Evolutionary conservation across 2,888 invertebrate genomes (phyloP), one percentile per base, ranked within the genome.

Genomic region (Tipula confusa): DNA sequence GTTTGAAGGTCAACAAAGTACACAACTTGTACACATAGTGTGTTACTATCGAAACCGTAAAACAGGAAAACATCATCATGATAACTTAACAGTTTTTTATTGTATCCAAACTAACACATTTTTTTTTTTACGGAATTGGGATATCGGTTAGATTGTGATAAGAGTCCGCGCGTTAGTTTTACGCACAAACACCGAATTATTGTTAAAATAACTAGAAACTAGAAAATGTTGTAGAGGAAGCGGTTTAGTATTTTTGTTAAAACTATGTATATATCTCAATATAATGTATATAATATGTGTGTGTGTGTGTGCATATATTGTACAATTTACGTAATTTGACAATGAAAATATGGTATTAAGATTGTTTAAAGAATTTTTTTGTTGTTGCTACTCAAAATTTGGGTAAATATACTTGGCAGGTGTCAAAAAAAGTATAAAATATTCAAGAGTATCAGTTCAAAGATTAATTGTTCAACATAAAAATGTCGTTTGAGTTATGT

Each of bases 81-180:
- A 64, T 64, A 64, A 64, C 64, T 64, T 64, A 64, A 64, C 64
- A 48, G 4, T 64, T 9, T 18, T 48, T 24, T 9, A 11, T 24
- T 38, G 64, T 33, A 33, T 33, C 0, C 3, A 33, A 33, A n/a
- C n/a, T n/a, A 38, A 64, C 24, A 64, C 24, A 24, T 64, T n/a
- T 64, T 64, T 64, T 64, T n/a, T 64, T 64, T 64, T 64, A 64
- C 64, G 64, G 64, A 64, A 64, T 64, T 64, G 24, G 64, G 64
- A 64, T 64, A 64, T 64, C 64, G 64, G 64, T 64, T 64, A 24
- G 64, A 64, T 64, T 64, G 64, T 64, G 64, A 64, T 64, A 64
- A 64, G 64, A 64, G 24, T 0, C 43, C 31, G 7, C 31, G 7
- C 31, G n/a, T n/a, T n/a, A n/a, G n/a, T n/a, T n/a, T n/a, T n/a